Evolutionary conservation across 2,113 vertebrate genomes (phyloP).

Genomic region (Trogon surrucura): DNA sequence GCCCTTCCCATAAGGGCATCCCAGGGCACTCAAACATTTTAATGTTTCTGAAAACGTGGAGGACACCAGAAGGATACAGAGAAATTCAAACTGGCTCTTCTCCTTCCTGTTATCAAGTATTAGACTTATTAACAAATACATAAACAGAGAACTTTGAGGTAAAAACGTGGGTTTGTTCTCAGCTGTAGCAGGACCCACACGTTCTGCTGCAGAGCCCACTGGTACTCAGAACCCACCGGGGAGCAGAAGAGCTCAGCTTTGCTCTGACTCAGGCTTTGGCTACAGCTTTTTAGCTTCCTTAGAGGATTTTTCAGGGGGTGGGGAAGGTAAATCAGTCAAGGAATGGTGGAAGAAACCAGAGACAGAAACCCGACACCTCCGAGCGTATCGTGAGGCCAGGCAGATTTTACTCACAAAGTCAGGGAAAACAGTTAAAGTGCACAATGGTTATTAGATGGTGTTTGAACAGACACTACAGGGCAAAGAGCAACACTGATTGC

Average conservation of each 20-base stretch:
- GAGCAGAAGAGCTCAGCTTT: neutral
- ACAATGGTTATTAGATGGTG: neutral
- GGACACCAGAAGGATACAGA: neutral
- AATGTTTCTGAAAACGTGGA: neutral
- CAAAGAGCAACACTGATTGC: neutral
- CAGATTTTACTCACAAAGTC: conserved; percentile 1
- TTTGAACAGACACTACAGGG: neutral
- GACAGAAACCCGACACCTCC: conserved; percentile 37
- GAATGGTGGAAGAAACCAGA: conserved; percentile 38
- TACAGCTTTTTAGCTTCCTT: conserved; percentile 23
- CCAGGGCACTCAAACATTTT: neutral
- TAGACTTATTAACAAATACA: neutral
- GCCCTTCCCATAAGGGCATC: neutral
- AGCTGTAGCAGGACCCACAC: neutral
- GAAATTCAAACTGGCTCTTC: neutral
- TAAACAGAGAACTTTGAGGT: neutral
- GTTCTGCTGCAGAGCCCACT: neutral
- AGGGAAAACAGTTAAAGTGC: neutral
- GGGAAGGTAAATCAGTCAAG: conserved; percentile 60
- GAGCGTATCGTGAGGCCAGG: conserved; percentile 9
- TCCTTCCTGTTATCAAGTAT: neutral
- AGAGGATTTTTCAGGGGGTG: conserved; percentile 34
- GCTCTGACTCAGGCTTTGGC: conserved; percentile 59
- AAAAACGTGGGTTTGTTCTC: neutral
- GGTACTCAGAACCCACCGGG: neutral